Percentiles rank a stretch among this genome's conserved stretches.
Conservation (phyloP, 1,140 invertebrate genomes). For the Heliconius hermathena region DNA sequence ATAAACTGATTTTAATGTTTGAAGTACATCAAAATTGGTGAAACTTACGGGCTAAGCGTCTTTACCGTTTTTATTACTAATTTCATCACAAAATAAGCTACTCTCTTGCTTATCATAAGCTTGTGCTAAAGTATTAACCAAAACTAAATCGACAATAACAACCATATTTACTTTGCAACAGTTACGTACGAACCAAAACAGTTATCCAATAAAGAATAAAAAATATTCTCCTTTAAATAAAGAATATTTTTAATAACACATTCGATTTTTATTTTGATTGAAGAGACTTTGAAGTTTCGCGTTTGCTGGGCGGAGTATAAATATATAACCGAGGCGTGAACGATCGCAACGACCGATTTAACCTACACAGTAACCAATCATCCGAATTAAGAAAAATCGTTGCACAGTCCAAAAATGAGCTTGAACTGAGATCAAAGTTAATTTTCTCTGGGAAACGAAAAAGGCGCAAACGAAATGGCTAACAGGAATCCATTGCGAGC, state of each 20-base stretch:
- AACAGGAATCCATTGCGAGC: slow-evolving; percentile 61
- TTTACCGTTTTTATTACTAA: slow-evolving; percentile 48
- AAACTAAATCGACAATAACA: slow-evolving; percentile 66
- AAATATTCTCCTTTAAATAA: not conserved
- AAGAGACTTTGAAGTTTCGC: slow-evolving; percentile 23
- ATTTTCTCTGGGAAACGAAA: slow-evolving; percentile 51
- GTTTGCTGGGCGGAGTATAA: slow-evolving; percentile 21
- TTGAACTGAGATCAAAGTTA: slow-evolving; percentile 58
- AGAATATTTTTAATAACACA: not conserved
- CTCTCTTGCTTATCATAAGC: slow-evolving; percentile 57
- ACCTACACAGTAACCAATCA: slow-evolving; percentile 36
- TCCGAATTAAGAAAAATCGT: slow-evolving; percentile 40
- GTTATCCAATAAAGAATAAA: not conserved
- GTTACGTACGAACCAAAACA: not conserved
- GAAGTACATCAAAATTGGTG: slow-evolving; percentile 61
- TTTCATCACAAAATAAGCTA: slow-evolving; percentile 54
- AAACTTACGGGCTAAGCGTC: slow-evolving; percentile 35
- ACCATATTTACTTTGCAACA: slow-evolving; percentile 31
- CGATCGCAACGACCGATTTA: slow-evolving; percentile 36
- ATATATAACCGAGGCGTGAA: slow-evolving; percentile 35
- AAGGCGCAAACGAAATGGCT: slow-evolving; percentile 63
- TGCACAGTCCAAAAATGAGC: slow-evolving; percentile 32
- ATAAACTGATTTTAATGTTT: slow-evolving; percentile 55
- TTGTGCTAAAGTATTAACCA: slow-evolving; percentile 48
- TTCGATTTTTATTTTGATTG: slow-evolving; percentile 20